These are phyloP conservation scores for Dinoponera quadriceps DNA, from an alignment of 1,140 invertebrate species.

Conservation along the genomic window DNA sequence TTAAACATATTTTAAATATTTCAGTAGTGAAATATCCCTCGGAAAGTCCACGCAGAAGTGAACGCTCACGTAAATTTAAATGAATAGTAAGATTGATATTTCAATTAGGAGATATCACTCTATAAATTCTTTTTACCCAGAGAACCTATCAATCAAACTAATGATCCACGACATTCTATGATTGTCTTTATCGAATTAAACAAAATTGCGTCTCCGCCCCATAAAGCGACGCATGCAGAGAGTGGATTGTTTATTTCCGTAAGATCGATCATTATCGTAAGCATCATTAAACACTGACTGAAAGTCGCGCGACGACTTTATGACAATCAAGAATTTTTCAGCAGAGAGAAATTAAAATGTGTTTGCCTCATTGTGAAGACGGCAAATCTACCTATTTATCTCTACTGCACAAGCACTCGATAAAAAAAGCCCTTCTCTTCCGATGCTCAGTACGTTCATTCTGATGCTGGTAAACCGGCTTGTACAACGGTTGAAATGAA, in stretches of 20 bases:
- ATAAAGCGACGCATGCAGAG: not conserved
- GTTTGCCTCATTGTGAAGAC: too few species aligned
- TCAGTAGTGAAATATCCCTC: not conserved
- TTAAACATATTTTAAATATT: not conserved
- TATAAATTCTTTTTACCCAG: conserved; percentile 11
- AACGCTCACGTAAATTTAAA: not conserved
- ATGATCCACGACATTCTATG: not conserved
- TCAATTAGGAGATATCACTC: not conserved
- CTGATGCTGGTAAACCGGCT: too few species aligned
- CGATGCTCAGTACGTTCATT: too few species aligned
- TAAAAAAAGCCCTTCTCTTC: too few species aligned
- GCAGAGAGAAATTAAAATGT: too few species aligned
- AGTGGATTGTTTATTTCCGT: not conserved
- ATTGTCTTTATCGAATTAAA: not conserved
- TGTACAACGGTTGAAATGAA: too few species aligned
- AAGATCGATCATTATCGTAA: conserved; percentile 12
- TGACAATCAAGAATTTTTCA: too few species aligned
- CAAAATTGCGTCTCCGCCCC: not conserved
- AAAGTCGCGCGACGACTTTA: too few species aligned
- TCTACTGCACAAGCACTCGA: too few species aligned
- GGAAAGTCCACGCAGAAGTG: not conserved
- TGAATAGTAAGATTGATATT: not conserved
- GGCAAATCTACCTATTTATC: too few species aligned
- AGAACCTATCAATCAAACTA: not conserved
- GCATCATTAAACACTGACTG: too few species aligned